Evolutionary conservation across 2,113 vertebrate species (phyloP).

Genomic region (Furnarius figulus): DNA sequence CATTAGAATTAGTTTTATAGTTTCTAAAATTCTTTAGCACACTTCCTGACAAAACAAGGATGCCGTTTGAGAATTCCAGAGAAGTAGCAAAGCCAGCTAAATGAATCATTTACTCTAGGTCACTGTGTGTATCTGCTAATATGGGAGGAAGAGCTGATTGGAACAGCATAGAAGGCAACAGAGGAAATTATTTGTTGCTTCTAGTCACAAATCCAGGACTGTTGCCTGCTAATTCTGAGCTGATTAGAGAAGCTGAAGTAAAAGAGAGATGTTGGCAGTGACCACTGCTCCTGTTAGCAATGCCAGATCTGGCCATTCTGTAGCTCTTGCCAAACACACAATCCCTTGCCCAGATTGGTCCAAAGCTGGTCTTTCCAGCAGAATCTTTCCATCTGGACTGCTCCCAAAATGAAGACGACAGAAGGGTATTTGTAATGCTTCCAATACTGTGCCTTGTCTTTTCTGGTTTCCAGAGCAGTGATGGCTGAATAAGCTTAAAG

Average conservation of each 20-base stretch:
- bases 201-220: not conserved
- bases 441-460: slow-evolving; percentile 2
- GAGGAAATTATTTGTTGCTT: not conserved
- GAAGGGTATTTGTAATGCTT: slow-evolving; percentile 43
- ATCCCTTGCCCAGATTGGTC: not conserved
- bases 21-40: not conserved
- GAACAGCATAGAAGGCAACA: not conserved
- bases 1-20: not conserved
- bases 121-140: not conserved
- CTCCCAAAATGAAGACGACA: slow-evolving; percentile 40
- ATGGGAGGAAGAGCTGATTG: not conserved
- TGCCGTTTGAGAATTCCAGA: not conserved
- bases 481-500: not conserved
- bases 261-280: not conserved
- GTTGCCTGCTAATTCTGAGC: not conserved
- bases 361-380: slow-evolving; percentile 11
- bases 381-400: slow-evolving; percentile 30
- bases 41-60: not conserved
- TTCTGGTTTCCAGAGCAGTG: not conserved
- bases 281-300: not conserved
- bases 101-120: not conserved
- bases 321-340: slow-evolving; percentile 26
- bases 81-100: not conserved
- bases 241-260: not conserved
- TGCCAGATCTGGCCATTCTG: slow-evolving; percentile 6